A percentile compares a stretch with the other conserved stretches of the same genome.
These are phyloP conservation scores for Drosophila paranaensis DNA, from an alignment of 2,888 invertebrate genomes.

Conservation along the genomic window DNA sequence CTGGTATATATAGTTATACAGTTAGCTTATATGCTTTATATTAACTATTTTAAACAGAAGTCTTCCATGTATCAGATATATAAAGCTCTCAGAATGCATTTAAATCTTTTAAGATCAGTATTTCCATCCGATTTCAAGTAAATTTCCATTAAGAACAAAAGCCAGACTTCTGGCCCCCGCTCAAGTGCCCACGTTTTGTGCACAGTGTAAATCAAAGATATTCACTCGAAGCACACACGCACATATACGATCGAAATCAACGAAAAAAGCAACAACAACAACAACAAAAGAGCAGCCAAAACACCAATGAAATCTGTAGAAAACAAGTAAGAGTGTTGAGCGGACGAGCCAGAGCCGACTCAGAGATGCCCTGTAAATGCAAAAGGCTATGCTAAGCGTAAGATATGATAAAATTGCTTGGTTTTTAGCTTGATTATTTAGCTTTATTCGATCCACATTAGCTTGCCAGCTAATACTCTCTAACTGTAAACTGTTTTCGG, in stretches of 20 bases:
- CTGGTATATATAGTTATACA: not conserved
- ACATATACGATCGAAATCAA: slow-evolving; percentile 56
- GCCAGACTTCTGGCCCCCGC: slow-evolving; percentile 25
- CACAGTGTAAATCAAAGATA: slow-evolving; percentile 61
- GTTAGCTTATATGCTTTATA: not conserved
- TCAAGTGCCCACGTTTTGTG: slow-evolving; percentile 41
- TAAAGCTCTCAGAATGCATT: too few relatives aligned
- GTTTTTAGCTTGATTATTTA: not conserved
- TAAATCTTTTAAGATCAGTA: too few relatives aligned
- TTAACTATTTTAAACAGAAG: not conserved
- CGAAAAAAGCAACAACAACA: slow-evolving; percentile 9
- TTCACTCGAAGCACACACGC: slow-evolving; percentile 43
- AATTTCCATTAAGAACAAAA: slow-evolving; percentile 16
- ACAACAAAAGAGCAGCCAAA: slow-evolving; percentile 42
- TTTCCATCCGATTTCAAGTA: not conserved
- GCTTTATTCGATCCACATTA: too few relatives aligned
- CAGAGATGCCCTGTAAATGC: slow-evolving; percentile 15
- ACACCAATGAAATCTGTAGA: slow-evolving; percentile 60
- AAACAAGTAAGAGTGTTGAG: slow-evolving; percentile 35
- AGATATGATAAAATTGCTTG: fast-evolving
- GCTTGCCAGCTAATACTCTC: not conserved
- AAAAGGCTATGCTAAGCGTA: too few relatives aligned
- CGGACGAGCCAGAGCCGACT: not conserved
- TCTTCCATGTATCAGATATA: too few relatives aligned
- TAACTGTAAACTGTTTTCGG: not conserved